Evolutionary conservation across 1,140 invertebrate genomes (phyloP), one percentile per base, ranked within the genome.

Genomic region (Octopus sinensis): DNA sequence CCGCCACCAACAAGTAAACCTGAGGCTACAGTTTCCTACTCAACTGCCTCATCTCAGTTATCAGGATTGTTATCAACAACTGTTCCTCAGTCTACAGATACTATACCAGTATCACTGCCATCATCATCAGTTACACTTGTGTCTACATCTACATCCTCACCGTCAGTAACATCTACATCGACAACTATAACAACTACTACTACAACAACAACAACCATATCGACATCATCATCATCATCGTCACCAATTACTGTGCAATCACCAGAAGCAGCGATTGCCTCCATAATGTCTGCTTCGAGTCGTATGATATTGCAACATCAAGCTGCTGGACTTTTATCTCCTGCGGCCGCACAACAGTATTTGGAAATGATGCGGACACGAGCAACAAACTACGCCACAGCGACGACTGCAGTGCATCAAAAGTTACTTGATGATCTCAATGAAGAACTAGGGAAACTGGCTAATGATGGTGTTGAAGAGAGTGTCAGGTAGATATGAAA

Each of bases 321-420:
- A 73, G 68, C 68, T 73, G 68, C 68, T 6, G 68, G 68, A 73
- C 68, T 73, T 6, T 23, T 73, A 6, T n/a, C 68, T 23, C 68
- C 68, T 6, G 30, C 68, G 6, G 6, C 68, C 30, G 68, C 68
- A 0, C 68, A 73, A 17, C 68, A 73, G 30, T 73, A 73, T 73
- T 73, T 73, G 68, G 68, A 73, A 17, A 73, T 73, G 68, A 73
- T 73, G 68, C 68, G 68, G 30, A 73, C 68, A 9, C 68, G 68
- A n/a, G 68, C 68, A 73, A 23, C 68, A 73, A 73, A 73, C 68
- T 73, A 73, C 30, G 68, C 68, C 17, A 73, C 68, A n/a, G 68
- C 68, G 30, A 13, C 68, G 3, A 73, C 17, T 17, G 30, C 5
- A n/a, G 68, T 73, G 68, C 68, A 73, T 17, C 68, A 73, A 23